Evolutionary conservation across 2,113 vertebrate genomes (phyloP).

Genomic region (Pseudorasbora parva): DNA sequence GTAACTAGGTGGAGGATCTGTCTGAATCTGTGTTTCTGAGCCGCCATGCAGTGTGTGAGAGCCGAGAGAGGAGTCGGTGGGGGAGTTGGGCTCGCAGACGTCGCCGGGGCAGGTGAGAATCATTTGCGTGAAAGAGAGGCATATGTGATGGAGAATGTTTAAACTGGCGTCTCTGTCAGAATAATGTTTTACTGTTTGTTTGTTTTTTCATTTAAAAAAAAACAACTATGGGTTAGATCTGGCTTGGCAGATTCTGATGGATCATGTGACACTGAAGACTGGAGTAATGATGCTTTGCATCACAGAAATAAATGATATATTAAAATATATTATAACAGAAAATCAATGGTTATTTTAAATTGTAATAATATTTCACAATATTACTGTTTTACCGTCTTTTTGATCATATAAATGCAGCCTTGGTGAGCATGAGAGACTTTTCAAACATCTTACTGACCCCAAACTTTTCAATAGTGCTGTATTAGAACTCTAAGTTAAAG

Average conservation of each 20-base stretch:
- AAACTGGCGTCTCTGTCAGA: background rate
- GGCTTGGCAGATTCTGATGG: background rate
- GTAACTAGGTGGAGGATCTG: slow-evolving; percentile 65
- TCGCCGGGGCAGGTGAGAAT: slow-evolving; percentile 68
- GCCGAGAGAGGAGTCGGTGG: slow-evolving; percentile 66
- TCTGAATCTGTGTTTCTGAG: slow-evolving; percentile 64
- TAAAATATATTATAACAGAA: background rate
- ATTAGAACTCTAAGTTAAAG: too few species aligned
- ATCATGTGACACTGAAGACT: too few species aligned
- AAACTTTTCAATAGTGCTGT: background rate
- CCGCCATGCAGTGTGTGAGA: slow-evolving; percentile 64
- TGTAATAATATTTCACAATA: background rate
- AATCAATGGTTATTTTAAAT: background rate
- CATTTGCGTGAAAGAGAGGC: background rate
- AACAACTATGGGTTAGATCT: background rate
- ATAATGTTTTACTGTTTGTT: background rate
- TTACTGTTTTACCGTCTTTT: background rate
- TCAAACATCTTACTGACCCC: background rate
- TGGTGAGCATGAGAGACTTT: background rate
- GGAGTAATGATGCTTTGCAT: background rate
- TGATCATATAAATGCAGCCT: background rate
- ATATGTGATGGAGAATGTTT: background rate
- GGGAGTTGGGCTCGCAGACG: slow-evolving; percentile 66
- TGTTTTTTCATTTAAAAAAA: background rate
- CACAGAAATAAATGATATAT: background rate